Evolutionary conservation across 2,888 invertebrate species (phyloP), one percentile per base, ranked within the genome.

Genomic region (Macropis europaea): DNA sequence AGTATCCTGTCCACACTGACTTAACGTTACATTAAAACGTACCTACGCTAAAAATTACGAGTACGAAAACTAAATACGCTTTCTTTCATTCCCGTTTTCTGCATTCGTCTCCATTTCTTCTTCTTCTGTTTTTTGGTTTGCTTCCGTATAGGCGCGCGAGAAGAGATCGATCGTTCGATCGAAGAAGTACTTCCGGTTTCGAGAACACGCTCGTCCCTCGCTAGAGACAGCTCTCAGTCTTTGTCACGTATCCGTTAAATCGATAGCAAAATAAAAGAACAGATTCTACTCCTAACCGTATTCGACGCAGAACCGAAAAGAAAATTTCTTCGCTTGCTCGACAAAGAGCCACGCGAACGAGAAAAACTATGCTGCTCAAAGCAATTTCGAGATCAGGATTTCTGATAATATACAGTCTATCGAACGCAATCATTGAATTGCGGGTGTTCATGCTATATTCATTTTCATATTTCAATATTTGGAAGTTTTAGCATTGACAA

Each of bases 41-140:
- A 71, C 60, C 73, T 79, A 78, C 54, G 62, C 62, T 82, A 84
- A 84, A 85, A 82, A 73, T 38, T 56, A 50, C 53, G 26, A 72
- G 69, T 74, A 82, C 71, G 66, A 77, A n/a, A 67, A 74, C 50
- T 67, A 66, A 74, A 78, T 50, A 30, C 24, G 24, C 30, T 30
- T n/a, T 50, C 26, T 36, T 43, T 50, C 36, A 53, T 22, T 59
- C 32, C 2, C 7, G 17, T 15, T 28, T 2, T 19, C 2, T 53
- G 2, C 17, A 17, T 17, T 40, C 17, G 17, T 40, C 3, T 2
- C 17, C 1, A 4, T 6, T 15, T 13, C 13, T 22, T 62, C 7
- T 2, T 34, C 24, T 11, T 47, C 2, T 34, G 22, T 3, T 45
- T 22, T 42, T 54, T 70, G 47, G 40, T 57, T 57, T 13, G 3